A percentile compares a stretch with the other conserved stretches of the same genome.
These are phyloP conservation scores for Steinernema hermaphroditum DNA, from an alignment of 2,888 invertebrate species.

Conservation along the genomic window DNA sequence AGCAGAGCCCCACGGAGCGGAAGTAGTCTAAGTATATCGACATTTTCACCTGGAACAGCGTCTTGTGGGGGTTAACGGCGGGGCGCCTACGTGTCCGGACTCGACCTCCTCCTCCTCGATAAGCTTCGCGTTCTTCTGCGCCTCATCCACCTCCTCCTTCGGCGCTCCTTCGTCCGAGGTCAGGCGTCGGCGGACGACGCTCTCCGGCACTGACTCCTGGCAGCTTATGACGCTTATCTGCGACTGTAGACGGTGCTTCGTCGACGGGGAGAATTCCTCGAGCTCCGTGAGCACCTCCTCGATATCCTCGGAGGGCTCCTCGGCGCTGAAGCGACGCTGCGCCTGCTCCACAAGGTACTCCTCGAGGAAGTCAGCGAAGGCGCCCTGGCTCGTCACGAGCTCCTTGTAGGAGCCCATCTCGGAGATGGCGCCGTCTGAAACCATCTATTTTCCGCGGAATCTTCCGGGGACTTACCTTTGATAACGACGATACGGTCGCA, in stretches of 20 bases:
- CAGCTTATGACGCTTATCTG: conserved; percentile 18
- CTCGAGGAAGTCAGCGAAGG: conserved; percentile 71
- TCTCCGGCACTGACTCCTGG: conserved; percentile 15
- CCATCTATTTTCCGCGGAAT: too few species aligned
- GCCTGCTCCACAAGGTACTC: conserved; percentile 69
- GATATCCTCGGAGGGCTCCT: conserved; percentile 43
- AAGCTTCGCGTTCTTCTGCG: neutral
- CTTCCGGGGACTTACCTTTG: conserved; percentile 71
- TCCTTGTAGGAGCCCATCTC: conserved; percentile 88
- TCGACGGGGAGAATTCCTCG: neutral
- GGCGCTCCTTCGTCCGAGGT: neutral
- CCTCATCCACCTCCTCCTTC: neutral
- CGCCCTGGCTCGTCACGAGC: conserved; percentile 77
- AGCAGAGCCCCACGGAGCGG: conserved; percentile 10
- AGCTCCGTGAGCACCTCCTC: conserved; percentile 42
- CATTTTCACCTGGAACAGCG: conserved; percentile 1
- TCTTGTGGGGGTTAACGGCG: too few species aligned
- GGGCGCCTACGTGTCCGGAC: neutral
- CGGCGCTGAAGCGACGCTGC: conserved; percentile 51
- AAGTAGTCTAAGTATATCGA: conserved; percentile 3
- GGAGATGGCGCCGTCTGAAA: conserved; percentile 78
- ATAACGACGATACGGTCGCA: conserved; percentile 88
- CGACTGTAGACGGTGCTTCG: neutral
- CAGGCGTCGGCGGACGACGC: neutral
- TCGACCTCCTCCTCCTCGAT: conserved; percentile 22